Percentiles rank a stretch among this genome's conserved stretches.
phyloP scores from a whole-genome alignment of 2,888 invertebrate species.

The Cantharis rustica region DNA sequence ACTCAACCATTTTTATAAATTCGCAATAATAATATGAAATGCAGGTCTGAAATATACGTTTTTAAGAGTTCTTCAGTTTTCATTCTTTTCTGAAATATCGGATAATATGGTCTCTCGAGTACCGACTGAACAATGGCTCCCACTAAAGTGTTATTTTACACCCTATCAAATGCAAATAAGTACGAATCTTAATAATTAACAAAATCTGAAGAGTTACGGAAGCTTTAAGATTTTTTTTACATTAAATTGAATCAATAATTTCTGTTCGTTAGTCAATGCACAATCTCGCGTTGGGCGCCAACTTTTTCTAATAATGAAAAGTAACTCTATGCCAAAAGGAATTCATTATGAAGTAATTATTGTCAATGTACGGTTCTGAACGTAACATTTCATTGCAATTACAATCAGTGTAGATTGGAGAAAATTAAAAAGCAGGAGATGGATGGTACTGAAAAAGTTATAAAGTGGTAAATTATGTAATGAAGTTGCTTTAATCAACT shows the following conservation, averaged over 20 bases:
- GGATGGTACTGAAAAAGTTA: background rate
- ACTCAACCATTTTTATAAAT: background rate
- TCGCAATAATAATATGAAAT: background rate
- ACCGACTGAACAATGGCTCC: background rate
- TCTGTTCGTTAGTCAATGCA: background rate
- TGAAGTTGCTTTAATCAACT: background rate
- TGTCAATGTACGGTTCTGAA: background rate
- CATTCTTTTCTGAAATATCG: background rate
- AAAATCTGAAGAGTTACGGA: background rate
- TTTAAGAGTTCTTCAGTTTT: background rate
- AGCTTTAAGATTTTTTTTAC: background rate
- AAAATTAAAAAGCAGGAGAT: background rate
- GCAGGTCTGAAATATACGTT: background rate
- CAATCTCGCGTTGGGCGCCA: background rate
- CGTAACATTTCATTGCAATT: background rate
- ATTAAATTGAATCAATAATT: background rate
- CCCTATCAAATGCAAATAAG: background rate
- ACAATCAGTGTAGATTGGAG: background rate
- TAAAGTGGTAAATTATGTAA: background rate
- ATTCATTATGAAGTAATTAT: background rate
- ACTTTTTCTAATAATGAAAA: background rate
- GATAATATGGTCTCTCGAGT: background rate
- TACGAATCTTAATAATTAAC: background rate
- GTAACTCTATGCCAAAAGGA: background rate
- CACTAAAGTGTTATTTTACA: background rate